These are phyloP conservation scores for Lysandra bellargus DNA, from an alignment of 2,888 invertebrate genomes.

Conservation along the genomic window DNA sequence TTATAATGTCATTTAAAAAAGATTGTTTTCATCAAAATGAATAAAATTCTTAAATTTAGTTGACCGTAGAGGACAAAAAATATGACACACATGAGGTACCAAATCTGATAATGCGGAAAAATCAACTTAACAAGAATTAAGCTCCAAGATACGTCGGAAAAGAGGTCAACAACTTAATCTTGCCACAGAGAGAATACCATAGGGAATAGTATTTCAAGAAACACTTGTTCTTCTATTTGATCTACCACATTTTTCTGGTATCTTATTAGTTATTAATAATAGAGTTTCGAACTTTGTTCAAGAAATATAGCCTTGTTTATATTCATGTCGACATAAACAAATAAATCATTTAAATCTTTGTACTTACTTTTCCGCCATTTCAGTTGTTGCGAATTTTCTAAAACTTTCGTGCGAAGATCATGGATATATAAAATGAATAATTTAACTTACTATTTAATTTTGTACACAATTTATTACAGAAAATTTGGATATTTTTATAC, in stretches of 20 bases:
- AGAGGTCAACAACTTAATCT: constrained; percentile 28
- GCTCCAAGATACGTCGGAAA: constrained; percentile 18
- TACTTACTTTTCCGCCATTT: constrained; percentile 76
- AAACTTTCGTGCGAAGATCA: constrained; percentile 58
- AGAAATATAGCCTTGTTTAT: constrained; percentile 44
- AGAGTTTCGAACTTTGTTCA: neutral
- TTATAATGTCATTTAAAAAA: neutral
- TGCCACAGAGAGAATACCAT: constrained; percentile 5
- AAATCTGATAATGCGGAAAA: constrained; percentile 28
- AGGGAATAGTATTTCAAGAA: neutral
- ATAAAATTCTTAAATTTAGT: neutral
- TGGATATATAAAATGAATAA: constrained; percentile 54
- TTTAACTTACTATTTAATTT: constrained; percentile 57
- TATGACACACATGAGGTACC: neutral
- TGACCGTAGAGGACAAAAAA: neutral
- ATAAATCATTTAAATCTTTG: constrained; percentile 39
- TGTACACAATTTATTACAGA: constrained; percentile 61
- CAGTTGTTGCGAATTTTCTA: constrained; percentile 50
- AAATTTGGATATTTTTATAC: constrained; percentile 74
- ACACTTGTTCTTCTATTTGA: neutral
- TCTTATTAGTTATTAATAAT: neutral
- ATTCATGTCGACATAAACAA: constrained; percentile 53
- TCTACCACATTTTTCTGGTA: neutral
- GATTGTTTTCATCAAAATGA: neutral
- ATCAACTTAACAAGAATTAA: constrained; percentile 25